A percentile compares a stretch with the other conserved stretches of the same genome.
phyloP scores from a whole-genome alignment of 1,140 invertebrate genomes.

The Plectrocnemia conspersa region DNA sequence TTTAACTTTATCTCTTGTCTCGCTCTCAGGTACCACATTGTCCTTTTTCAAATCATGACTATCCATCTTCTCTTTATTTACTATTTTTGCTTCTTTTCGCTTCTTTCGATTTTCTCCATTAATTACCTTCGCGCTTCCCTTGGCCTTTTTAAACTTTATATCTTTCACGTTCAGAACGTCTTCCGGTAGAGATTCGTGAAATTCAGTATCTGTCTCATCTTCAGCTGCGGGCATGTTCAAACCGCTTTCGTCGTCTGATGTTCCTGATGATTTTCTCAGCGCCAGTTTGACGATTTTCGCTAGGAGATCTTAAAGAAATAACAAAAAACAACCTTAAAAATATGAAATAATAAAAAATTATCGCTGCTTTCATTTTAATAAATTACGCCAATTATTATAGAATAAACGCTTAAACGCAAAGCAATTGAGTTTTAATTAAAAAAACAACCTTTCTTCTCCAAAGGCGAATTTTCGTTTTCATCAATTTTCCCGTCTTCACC shows the following conservation, averaged over 20 bases:
- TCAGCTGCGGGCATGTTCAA: constrained; percentile 44
- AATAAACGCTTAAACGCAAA: too few relatives aligned
- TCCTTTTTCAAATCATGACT: too few relatives aligned
- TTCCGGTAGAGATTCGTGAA: constrained; percentile 61
- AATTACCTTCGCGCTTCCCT: constrained; percentile 24
- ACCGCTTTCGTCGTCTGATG: constrained; percentile 51
- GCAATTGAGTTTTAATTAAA: constrained; percentile 11
- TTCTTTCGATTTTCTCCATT: neutral
- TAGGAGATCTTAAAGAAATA: constrained; percentile 52
- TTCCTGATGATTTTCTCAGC: constrained; percentile 53
- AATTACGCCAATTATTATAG: too few relatives aligned
- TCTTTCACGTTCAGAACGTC: constrained; percentile 51
- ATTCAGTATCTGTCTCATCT: constrained; percentile 61
- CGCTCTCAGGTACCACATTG: too few relatives aligned
- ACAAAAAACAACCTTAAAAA: neutral
- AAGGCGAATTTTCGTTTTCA: constrained; percentile 27
- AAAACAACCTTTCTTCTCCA: constrained; percentile 19
- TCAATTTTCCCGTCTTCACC: constrained; percentile 19
- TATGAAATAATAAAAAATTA: neutral
- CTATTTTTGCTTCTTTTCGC: neutral
- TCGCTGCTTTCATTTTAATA: neutral
- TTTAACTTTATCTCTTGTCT: too few relatives aligned
- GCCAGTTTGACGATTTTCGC: constrained; percentile 59
- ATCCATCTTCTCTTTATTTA: neutral
- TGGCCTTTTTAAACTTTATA: constrained; percentile 39